These are phyloP conservation scores for Ariolimax columbianus DNA, from an alignment of 2,888 invertebrate species.

Conservation along the genomic window DNA sequence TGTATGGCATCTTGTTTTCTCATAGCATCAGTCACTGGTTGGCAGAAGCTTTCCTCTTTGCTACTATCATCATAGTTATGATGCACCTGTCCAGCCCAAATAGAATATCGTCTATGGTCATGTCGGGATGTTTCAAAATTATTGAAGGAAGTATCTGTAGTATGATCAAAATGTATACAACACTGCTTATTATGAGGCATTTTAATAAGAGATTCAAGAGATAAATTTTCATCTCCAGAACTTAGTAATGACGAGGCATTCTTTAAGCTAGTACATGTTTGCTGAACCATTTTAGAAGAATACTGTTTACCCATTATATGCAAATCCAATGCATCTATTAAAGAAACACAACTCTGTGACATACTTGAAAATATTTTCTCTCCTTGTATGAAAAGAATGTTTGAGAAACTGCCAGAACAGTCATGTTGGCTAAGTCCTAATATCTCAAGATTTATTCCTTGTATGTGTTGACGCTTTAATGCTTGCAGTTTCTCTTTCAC, in stretches of 20 bases:
- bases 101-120: slow-evolving; percentile 43
- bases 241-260: background rate
- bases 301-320: slow-evolving; percentile 15
- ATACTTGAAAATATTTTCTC: no score
- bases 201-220: background rate
- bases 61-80: background rate
- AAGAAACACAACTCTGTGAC: background rate
- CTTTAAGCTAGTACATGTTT: background rate
- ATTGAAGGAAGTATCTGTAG: background rate
- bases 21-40: slow-evolving; percentile 45
- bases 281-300: slow-evolving; percentile 12
- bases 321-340: slow-evolving; percentile 38
- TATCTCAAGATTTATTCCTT: slow-evolving; percentile 22
- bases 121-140: slow-evolving; percentile 16
- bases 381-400: background rate
- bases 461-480: slow-evolving; percentile 8
- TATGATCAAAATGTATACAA: slow-evolving; percentile 1
- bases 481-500: slow-evolving; percentile 9
- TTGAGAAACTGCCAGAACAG: background rate
- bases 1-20: slow-evolving; percentile 34
- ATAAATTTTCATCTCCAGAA: background rate
- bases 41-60: slow-evolving; percentile 6
- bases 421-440: background rate
- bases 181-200: background rate
- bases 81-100: slow-evolving; percentile 39